These are phyloP conservation scores for Hylia prasina DNA, from an alignment of 2,113 vertebrate genomes.

Conservation along the genomic window DNA sequence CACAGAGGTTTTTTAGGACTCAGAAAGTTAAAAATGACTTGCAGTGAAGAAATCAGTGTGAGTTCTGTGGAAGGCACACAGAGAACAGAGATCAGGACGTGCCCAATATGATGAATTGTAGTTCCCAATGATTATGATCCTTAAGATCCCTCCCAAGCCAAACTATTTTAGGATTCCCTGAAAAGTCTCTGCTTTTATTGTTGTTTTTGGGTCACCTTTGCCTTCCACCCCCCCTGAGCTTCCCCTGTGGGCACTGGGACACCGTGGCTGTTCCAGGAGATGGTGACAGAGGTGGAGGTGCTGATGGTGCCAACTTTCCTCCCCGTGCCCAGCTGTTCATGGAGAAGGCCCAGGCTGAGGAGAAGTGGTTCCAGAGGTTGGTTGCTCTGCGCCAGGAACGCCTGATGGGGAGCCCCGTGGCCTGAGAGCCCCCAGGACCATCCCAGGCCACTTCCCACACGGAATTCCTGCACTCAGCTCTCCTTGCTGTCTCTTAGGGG, in stretches of 20 bases:
- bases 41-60: neutral
- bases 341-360: conserved; percentile 89
- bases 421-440: conserved; percentile 51
- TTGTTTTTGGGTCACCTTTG: neutral
- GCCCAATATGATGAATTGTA: fast-evolving
- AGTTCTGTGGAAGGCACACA: fast-evolving
- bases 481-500: neutral
- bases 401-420: conserved; percentile 93
- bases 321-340: conserved; percentile 81
- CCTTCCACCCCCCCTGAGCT: neutral
- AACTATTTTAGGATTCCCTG: fast-evolving
- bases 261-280: fast-evolving
- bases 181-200: neutral
- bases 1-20: neutral
- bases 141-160: neutral
- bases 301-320: neutral
- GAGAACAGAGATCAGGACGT: too few species aligned
- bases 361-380: conserved; percentile 89
- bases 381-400: conserved; percentile 88
- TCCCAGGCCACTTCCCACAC: fast-evolving
- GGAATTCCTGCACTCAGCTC: neutral
- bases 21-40: neutral
- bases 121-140: fast-evolving
- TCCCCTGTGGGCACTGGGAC: neutral
- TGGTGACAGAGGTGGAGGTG: fast-evolving